Evolutionary conservation across 2,797 vertebrate species (phyloP).

Genomic region (Artibeus jamaicensis): DNA sequence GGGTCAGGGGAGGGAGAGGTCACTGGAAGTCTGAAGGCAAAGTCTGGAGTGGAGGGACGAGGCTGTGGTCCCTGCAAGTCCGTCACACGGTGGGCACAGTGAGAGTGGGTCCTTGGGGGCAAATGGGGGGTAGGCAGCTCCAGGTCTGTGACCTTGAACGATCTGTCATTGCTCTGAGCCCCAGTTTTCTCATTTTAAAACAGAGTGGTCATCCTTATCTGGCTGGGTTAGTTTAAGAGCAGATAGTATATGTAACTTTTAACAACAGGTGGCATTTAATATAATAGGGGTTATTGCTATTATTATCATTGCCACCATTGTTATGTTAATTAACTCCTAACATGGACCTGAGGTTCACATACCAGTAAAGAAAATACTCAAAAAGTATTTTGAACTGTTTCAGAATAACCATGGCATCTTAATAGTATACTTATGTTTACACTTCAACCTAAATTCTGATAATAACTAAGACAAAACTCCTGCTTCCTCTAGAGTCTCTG

Average conservation of each 20-base stretch:
- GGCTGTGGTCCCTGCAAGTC: neutral
- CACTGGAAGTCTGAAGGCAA: neutral
- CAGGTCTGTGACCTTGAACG: neutral
- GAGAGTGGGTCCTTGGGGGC: rapidly evolving
- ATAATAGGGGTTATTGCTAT: neutral
- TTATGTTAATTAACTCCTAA: neutral
- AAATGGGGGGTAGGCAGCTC: neutral
- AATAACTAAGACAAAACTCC: neutral
- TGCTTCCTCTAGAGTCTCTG: neutral
- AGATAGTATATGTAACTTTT: neutral
- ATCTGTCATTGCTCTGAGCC: neutral
- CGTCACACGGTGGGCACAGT: neutral
- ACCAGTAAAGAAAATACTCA: neutral
- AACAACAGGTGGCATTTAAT: neutral
- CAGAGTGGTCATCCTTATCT: neutral
- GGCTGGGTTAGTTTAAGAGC: neutral
- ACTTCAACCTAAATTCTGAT: neutral
- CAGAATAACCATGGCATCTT: neutral
- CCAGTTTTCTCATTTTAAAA: neutral
- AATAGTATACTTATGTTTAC: neutral
- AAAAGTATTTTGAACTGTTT: neutral
- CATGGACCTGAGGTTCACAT: neutral
- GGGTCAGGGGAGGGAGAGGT: neutral
- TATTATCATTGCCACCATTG: neutral
- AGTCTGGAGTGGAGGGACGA: neutral